Evolutionary conservation across 2,797 vertebrate genomes (phyloP).

Genomic region (Morelia viridis): DNA sequence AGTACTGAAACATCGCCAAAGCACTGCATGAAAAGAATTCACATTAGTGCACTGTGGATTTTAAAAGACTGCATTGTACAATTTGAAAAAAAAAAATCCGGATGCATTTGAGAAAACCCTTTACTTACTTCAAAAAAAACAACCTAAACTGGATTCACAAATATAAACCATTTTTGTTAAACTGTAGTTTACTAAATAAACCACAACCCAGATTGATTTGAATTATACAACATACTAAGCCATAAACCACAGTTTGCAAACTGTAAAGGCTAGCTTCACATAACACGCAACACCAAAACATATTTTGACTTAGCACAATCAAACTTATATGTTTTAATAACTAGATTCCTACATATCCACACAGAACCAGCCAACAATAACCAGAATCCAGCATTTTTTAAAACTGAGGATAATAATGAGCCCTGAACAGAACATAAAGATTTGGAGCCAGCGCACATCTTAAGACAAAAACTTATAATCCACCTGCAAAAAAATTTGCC

Average conservation of each 20-base stretch:
- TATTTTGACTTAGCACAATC: background rate
- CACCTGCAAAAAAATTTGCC: background rate
- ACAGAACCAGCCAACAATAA: background rate
- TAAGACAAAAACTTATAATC: background rate
- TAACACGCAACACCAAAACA: background rate
- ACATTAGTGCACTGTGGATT: constrained; percentile 43
- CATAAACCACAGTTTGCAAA: background rate
- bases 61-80: background rate
- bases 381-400: background rate
- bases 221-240: background rate
- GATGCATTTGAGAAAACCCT: background rate
- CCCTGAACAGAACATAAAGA: background rate
- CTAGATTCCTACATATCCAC: background rate
- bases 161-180: background rate
- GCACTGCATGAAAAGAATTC: constrained; percentile 72
- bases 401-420: background rate
- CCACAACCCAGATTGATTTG: background rate
- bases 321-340: background rate
- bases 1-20: constrained; percentile 93
- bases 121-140: background rate
- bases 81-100: background rate
- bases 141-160: background rate
- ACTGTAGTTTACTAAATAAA: background rate
- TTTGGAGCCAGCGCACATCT: background rate
- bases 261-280: background rate